Percentiles rank a stretch among this genome's conserved stretches.
Conservation (phyloP, 2,797 vertebrate species). For the Rousettus madagascariensis region DNA sequence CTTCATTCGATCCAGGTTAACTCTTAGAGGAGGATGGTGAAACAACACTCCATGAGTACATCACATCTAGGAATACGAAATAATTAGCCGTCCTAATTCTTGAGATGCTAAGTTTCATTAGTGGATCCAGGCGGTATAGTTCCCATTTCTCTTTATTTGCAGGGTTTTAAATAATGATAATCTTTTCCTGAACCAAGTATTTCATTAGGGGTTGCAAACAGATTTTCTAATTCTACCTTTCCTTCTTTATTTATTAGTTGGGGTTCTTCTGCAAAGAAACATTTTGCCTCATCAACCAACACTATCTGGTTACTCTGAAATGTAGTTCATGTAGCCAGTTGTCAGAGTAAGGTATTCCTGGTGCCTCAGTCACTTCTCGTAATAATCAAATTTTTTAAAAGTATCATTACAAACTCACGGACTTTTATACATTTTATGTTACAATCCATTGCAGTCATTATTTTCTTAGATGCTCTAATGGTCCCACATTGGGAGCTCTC, state of each 20-base stretch:
- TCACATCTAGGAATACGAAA: neutral
- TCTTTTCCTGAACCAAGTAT: slow-evolving; percentile 4
- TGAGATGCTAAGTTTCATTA: neutral
- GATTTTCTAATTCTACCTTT: slow-evolving; percentile 10
- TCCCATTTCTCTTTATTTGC: neutral
- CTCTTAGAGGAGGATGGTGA: neutral
- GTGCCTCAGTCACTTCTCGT: neutral
- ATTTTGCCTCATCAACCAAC: neutral
- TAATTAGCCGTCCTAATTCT: neutral
- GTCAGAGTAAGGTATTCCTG: neutral
- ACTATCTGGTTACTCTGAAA: neutral
- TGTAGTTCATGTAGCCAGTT: neutral
- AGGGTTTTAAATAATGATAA: neutral
- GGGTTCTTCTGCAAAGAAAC: neutral
- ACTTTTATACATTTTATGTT: neutral
- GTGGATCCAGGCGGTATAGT: neutral
- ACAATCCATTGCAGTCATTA: neutral
- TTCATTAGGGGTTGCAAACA: neutral
- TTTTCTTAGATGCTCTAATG: neutral
- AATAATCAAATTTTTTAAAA: neutral
- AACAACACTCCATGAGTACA: neutral
- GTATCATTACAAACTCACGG: neutral
- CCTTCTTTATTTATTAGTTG: neutral
- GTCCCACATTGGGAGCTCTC: neutral
- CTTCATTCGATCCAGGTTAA: neutral